Evolutionary conservation across 2,113 vertebrate species (phyloP), one percentile per base, ranked within the genome.

Genomic region (Neolamprologus tretocephalus): DNA sequence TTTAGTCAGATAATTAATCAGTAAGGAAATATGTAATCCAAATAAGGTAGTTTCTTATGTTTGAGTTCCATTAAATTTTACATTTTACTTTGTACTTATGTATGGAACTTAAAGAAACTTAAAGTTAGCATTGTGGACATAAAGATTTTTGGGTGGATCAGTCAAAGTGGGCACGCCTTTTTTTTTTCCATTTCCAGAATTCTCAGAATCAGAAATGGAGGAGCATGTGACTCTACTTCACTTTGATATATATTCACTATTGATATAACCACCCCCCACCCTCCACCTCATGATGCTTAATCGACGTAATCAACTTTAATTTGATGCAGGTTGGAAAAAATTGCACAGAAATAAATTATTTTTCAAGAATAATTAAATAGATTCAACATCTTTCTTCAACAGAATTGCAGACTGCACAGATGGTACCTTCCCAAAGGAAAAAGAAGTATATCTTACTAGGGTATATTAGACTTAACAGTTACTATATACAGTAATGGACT

Each of bases 351-450:
- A 49, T 49, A 5, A 49, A 49, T 49, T 2, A 19, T 49, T 49
- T 49, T 49, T 49, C 16, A 49, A 49, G 8, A 49, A 49, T 8
- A 3, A 49, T 17, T 49, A 49, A 49, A 49, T 49, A 49, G 16
- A 17, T 49, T 47, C 14, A 47, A 47, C 45, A 47, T 47, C 45
- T 47, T 47, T 47, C 45, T 47, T 47, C 45, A 8, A 47, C 45
- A 16, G 14, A 47, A 47, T 3, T 7, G 7, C 45, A 47, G 14
- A 47, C 14, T 16, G 45, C 45, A 47, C 14, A 47, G 14, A 47
- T 0, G 2, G 7, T 16, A 16, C 0, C 45, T 16, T 47, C 0
- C 45, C 45, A 47, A 47, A 47, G 14, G 45, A 47, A 47, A 47
- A 47, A 7, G 6, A 0, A 16, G 0, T 47, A 47, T 4, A 47